phyloP scores from a whole-genome alignment of 23 tunicate species.

The Halocynthia aurantium region DNA sequence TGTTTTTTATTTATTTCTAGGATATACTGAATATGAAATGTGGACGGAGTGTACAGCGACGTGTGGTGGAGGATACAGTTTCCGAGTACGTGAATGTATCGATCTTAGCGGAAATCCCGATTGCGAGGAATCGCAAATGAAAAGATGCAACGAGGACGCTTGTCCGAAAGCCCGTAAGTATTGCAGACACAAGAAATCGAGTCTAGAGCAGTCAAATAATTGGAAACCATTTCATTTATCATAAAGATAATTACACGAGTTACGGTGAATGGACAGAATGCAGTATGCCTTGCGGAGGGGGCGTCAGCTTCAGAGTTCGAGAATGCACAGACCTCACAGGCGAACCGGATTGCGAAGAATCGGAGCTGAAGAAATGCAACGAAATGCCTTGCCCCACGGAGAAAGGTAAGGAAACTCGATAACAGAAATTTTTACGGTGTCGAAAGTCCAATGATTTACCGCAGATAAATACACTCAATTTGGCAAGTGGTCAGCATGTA shows the following conservation, averaged over 20 bases:
- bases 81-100: neutral
- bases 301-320: too few species aligned
- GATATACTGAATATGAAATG: too few species aligned
- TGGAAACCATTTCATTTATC: too few species aligned
- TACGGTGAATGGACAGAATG: too few species aligned
- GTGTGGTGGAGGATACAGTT: slow-evolving; percentile 4
- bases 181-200: too few species aligned
- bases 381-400: neutral
- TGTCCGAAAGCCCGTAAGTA: neutral
- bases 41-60: slow-evolving; percentile 6
- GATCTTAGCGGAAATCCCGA: neutral
- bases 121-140: slow-evolving; percentile 2
- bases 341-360: neutral
- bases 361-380: neutral
- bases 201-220: too few species aligned
- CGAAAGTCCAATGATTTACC: too few species aligned
- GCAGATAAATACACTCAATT: neutral
- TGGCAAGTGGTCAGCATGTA: neutral
- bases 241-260: too few species aligned
- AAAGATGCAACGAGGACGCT: neutral
- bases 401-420: too few species aligned
- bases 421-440: too few species aligned
- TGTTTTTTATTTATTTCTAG: too few species aligned
- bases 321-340: neutral
- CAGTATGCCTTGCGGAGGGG: too few species aligned